These are phyloP conservation scores for Drosophila prosaltans DNA, from an alignment of 1,140 invertebrate genomes.

Conservation along the genomic window DNA sequence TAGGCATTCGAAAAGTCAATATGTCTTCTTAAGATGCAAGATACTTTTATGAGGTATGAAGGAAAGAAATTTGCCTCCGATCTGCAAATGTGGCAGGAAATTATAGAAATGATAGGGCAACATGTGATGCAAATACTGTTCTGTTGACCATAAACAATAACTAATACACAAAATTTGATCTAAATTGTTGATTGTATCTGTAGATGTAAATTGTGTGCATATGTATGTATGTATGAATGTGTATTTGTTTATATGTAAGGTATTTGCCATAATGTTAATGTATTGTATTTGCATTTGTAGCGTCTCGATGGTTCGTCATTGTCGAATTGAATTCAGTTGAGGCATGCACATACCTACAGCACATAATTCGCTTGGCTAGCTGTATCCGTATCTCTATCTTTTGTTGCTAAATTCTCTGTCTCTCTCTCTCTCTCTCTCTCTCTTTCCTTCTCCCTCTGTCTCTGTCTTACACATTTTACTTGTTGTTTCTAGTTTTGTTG, in stretches of 20 bases:
- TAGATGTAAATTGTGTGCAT: neutral
- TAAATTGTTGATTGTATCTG: neutral
- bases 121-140: constrained; percentile 3
- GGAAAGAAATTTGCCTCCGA: too few relatives aligned
- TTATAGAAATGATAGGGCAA: neutral
- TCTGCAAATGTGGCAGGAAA: neutral
- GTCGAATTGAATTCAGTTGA: constrained; percentile 11
- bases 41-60: too few relatives aligned
- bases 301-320: constrained; percentile 6
- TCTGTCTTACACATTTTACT: neutral
- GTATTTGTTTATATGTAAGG: too few relatives aligned
- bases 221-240: neutral
- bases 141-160: too few relatives aligned
- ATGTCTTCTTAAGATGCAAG: too few relatives aligned
- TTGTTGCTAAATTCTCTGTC: neutral
- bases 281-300: constrained; percentile 7
- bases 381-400: constrained; percentile 4
- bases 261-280: neutral
- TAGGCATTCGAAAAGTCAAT: too few relatives aligned
- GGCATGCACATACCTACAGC: constrained; percentile 9
- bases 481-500: constrained; percentile 10
- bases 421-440: neutral
- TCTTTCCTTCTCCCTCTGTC: neutral
- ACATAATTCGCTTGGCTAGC: constrained; percentile 19
- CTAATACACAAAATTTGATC: neutral